Conservation (phyloP, 2,888 invertebrate genomes). For the Orthonevra nobilis region DNA sequence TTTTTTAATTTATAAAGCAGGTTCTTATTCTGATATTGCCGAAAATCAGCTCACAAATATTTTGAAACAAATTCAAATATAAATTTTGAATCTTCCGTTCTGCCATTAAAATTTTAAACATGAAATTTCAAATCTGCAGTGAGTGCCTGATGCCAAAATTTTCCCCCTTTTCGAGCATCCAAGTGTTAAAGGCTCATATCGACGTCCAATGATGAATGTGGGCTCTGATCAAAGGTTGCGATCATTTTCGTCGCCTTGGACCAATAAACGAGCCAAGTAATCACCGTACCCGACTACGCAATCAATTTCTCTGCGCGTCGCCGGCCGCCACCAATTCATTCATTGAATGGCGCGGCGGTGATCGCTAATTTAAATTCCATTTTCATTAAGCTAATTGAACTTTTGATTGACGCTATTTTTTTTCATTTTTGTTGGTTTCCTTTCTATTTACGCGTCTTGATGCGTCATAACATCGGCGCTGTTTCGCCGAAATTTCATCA, state of each 20-base stretch:
- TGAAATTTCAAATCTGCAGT: no score
- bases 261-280: slow-evolving; percentile 25
- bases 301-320: slow-evolving; percentile 33
- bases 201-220: slow-evolving; percentile 15
- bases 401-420: slow-evolving; percentile 45
- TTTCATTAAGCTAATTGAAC: slow-evolving; percentile 54
- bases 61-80: no score
- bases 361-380: slow-evolving; percentile 57
- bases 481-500: slow-evolving; percentile 15
- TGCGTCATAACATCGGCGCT: slow-evolving; percentile 27
- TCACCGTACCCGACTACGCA: slow-evolving; percentile 37
- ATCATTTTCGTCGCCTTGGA: slow-evolving; percentile 9
- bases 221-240: slow-evolving; percentile 27
- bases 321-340: slow-evolving; percentile 16
- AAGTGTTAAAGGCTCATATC: not conserved
- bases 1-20: no score
- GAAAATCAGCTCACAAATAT: no score
- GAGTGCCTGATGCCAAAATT: no score
- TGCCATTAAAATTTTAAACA: no score
- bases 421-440: not conserved
- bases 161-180: no score
- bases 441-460: not conserved
- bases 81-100: no score
- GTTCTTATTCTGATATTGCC: no score
- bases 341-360: slow-evolving; percentile 30